Evolutionary conservation across 1,140 invertebrate genomes (phyloP).

Genomic region (Drosophila lacteicornis): DNA sequence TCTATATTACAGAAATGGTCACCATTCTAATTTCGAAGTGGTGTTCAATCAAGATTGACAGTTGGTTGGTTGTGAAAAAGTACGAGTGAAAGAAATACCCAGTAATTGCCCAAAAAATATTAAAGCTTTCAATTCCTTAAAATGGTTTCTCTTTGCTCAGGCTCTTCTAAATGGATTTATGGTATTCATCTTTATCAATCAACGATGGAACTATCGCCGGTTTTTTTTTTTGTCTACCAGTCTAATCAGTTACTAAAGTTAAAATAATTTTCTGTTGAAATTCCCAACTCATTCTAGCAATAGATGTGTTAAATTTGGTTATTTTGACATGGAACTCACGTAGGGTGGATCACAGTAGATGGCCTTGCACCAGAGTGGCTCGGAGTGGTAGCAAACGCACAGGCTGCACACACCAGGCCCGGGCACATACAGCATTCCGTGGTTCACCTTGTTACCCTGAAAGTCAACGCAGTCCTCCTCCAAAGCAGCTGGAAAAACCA

Average conservation of each 20-base stretch:
- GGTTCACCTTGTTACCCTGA: constrained; percentile 90
- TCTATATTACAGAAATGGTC: no score
- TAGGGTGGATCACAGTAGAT: constrained; percentile 94
- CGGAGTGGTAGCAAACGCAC: constrained; percentile 93
- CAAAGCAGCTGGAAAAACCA: constrained; percentile 85
- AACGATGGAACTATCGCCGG: background rate
- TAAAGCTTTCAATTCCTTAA: background rate
- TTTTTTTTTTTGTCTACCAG: no score
- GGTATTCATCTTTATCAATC: constrained; percentile 16
- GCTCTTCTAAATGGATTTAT: no score
- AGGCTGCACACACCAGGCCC: constrained; percentile 93
- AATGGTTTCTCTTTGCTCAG: no score
- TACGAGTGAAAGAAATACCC: background rate
- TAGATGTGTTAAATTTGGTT: no score
- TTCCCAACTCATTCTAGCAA: no score
- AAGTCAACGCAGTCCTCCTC: constrained; percentile 93
- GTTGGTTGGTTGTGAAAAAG: no score
- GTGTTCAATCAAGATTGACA: constrained; percentile 28
- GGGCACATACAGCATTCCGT: constrained; percentile 93
- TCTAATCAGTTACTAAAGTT: no score
- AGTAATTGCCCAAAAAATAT: background rate
- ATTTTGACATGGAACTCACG: constrained; percentile 86
- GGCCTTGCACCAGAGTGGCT: constrained; percentile 93
- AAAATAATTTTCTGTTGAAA: no score
- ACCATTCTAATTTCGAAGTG: constrained; percentile 24